Evolutionary conservation across 2,797 vertebrate genomes (phyloP), one percentile per base, ranked within the genome.

Genomic region (Molossus alvarezi): DNA sequence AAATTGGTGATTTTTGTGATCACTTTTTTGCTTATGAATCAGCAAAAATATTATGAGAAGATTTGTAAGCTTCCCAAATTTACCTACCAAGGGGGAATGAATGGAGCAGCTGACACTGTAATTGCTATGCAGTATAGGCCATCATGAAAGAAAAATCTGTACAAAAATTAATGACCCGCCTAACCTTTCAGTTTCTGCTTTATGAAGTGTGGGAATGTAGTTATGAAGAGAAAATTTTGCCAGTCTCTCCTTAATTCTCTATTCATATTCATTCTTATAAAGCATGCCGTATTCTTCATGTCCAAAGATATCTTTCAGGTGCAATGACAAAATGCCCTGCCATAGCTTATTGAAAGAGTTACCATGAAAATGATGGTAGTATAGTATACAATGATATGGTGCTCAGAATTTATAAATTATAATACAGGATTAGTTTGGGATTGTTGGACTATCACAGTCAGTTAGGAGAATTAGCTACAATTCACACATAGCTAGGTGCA

Each of bases 181-280:
- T 79, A 27, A 5, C 23, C 7, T 89, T 82, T 45, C 9, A 60
- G 3, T 96, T 76, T 88, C 51, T 65, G 5, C 41, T 90, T 92
- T 82, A 81, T 79, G 27, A 94, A 45, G 33, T 48, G 0, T 76
- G 17, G 71, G 27, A 76, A 51, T 11, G 77, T 3, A 48, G 45
- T 83, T 88, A 75, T 71, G 27, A 81, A 90, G 79, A 25, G 33
- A 75, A n/a, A 57, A 73, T 27, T 89, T 96, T 90, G 12, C 5
- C 8, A 23, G 5, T 25, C 2, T 94, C 3, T 82, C 80, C 3
- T 60, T 21, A n/a, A 72, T 90, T 92, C 33, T 88, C 41, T 76
- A 3, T 81, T 62, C 81, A 9, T 82, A 84, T 37, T 91, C 57
- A 67, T 73, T 93, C 33, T 86, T 80, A 2, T 33, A 93, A 73